A percentile compares a stretch with the other conserved stretches of the same genome.
These are phyloP conservation scores for Mormyrus lacerda DNA, from an alignment of 2,113 vertebrate genomes.

Conservation along the genomic window DNA sequence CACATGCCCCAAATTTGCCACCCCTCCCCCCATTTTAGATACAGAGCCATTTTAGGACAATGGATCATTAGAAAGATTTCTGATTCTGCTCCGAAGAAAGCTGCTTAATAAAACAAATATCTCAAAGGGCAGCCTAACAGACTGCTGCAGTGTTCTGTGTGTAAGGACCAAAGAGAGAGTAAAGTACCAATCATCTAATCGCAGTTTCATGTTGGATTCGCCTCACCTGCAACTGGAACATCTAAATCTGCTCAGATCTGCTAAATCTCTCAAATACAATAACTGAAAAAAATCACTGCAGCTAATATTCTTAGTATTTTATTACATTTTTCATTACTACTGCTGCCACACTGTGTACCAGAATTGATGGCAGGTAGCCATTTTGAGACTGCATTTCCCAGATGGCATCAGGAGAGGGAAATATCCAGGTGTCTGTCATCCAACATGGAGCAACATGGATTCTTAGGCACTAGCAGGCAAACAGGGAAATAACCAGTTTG, in stretches of 20 bases:
- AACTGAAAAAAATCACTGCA: not conserved
- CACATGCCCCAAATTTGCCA: not conserved
- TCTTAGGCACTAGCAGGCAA: not conserved
- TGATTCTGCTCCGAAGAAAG: not conserved
- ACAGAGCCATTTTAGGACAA: not conserved
- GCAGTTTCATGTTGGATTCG: constrained; percentile 3
- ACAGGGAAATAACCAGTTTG: not conserved
- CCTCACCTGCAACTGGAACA: not conserved
- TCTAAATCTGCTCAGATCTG: not conserved
- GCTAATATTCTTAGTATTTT: not conserved
- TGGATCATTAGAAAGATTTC: constrained; percentile 13
- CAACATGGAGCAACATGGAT: not conserved
- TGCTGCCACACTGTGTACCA: not conserved
- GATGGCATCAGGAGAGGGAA: not conserved
- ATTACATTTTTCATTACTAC: not conserved
- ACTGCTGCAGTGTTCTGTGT: not conserved
- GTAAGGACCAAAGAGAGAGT: not conserved
- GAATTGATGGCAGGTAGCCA: too few relatives aligned
- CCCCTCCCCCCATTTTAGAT: not conserved
- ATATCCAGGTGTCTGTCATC: not conserved
- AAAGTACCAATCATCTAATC: not conserved
- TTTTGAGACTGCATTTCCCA: constrained; percentile 3
- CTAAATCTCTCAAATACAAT: not conserved
- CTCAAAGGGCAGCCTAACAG: not conserved
- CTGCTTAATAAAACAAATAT: constrained; percentile 20